phyloP scores from a whole-genome alignment of 2,113 vertebrate genomes.

The Phylloscopus trochiloides region DNA sequence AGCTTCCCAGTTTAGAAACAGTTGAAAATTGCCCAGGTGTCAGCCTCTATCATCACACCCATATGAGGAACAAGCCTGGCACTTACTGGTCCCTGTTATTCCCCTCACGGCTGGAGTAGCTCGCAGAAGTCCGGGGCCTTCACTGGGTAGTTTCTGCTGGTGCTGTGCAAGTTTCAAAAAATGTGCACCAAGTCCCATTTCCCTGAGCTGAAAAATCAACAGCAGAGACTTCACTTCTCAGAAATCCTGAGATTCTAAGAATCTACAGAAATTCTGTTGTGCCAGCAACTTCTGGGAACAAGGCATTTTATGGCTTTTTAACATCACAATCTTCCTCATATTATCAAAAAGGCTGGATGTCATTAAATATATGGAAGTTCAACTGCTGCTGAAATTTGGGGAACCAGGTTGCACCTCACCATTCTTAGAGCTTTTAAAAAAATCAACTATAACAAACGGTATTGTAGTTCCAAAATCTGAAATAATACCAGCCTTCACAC shows the following conservation, averaged over 20 bases:
- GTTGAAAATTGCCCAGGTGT: neutral
- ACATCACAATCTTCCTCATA: neutral
- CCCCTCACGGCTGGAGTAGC: fast-evolving
- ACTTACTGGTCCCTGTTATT: neutral
- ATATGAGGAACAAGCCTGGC: neutral
- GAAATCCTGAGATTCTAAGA: neutral
- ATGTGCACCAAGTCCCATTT: neutral
- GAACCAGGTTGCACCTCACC: neutral
- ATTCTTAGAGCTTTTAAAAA: neutral
- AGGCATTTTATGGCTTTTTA: neutral
- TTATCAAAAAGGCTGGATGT: neutral
- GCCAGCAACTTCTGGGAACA: neutral
- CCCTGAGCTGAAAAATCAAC: neutral
- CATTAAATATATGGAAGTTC: neutral
- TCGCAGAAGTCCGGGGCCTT: neutral
- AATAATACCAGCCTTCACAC: neutral
- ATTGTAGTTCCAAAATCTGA: neutral
- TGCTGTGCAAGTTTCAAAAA: neutral
- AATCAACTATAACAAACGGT: neutral
- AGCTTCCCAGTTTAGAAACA: neutral
- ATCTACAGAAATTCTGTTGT: neutral
- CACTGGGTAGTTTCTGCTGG: neutral
- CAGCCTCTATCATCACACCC: neutral
- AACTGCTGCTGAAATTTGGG: neutral
- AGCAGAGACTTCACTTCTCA: neutral